Conservation (phyloP, 2,797 vertebrate genomes). For the Mastacembelus armatus region DNA sequence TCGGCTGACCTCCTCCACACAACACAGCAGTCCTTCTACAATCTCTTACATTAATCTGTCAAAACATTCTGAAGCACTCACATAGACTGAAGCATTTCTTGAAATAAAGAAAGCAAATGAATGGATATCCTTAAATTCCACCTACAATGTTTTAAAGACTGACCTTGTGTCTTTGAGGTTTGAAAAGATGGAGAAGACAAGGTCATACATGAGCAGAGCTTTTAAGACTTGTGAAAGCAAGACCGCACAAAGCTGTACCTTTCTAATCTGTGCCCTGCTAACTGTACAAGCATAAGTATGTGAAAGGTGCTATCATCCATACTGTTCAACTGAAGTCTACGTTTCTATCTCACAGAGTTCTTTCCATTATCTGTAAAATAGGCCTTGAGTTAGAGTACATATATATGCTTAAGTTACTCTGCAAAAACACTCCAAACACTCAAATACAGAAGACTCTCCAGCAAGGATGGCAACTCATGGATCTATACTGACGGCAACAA, state of each 20-base stretch:
- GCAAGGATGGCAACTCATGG: neutral
- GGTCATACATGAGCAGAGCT: slow-evolving; percentile 54
- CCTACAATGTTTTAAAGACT: slow-evolving; percentile 49
- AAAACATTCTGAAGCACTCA: slow-evolving; percentile 21
- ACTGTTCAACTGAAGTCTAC: slow-evolving; percentile 55
- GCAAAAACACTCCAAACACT: slow-evolving; percentile 22
- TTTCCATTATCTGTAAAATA: slow-evolving; percentile 39
- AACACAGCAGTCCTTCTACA: slow-evolving; percentile 3
- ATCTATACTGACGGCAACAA: slow-evolving; percentile 9
- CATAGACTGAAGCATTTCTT: slow-evolving; percentile 8
- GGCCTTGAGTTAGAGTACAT: slow-evolving; percentile 57
- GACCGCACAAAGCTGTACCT: slow-evolving; percentile 43
- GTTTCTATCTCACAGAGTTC: slow-evolving; percentile 28
- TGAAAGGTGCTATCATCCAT: slow-evolving; percentile 40
- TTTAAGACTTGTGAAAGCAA: slow-evolving; percentile 62
- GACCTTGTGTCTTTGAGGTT: slow-evolving; percentile 62
- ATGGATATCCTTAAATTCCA: slow-evolving; percentile 53
- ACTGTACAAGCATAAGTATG: slow-evolving; percentile 42
- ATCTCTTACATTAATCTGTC: slow-evolving; percentile 28
- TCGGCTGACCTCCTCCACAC: slow-evolving; percentile 25
- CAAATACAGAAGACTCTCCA: neutral
- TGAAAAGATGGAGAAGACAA: slow-evolving; percentile 61
- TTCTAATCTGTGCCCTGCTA: slow-evolving; percentile 39
- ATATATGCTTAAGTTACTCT: slow-evolving; percentile 21
- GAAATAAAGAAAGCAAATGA: slow-evolving; percentile 53